These are phyloP conservation scores for Hypotaenidia okinawae DNA, from an alignment of 2,797 vertebrate genomes.

Conservation along the genomic window DNA sequence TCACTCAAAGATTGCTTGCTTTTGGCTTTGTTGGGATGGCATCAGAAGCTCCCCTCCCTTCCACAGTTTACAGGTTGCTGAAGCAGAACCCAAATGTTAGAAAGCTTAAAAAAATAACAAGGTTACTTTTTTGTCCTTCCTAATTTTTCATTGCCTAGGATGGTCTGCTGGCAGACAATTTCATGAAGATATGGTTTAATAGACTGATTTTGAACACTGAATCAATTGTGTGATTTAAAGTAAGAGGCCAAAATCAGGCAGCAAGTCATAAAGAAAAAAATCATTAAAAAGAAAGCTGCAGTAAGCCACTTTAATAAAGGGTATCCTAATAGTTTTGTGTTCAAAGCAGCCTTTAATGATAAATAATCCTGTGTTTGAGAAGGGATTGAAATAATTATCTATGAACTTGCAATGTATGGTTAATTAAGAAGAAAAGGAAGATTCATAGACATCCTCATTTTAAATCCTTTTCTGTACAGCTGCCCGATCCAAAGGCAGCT, in stretches of 20 bases:
- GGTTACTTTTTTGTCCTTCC: slow-evolving; percentile 42
- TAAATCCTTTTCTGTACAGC: neutral
- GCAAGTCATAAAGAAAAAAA: slow-evolving; percentile 61
- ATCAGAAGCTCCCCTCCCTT: neutral
- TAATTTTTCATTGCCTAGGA: slow-evolving; percentile 35
- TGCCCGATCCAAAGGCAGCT: neutral
- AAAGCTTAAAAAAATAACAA: neutral
- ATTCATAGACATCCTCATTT: neutral
- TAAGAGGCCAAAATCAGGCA: slow-evolving; percentile 13
- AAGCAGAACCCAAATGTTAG: neutral
- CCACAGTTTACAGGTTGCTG: neutral
- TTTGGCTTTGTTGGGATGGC: neutral
- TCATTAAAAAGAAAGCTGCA: slow-evolving; percentile 48
- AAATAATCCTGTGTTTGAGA: slow-evolving; percentile 27
- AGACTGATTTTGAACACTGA: slow-evolving; percentile 63
- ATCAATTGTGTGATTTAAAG: slow-evolving; percentile 65
- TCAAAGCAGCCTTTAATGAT: slow-evolving; percentile 36
- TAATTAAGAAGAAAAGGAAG: slow-evolving; percentile 35
- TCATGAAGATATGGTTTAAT: slow-evolving; percentile 49
- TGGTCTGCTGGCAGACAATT: slow-evolving; percentile 56
- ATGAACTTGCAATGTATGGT: neutral
- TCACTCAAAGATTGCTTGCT: neutral
- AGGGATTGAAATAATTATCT: slow-evolving; percentile 45
- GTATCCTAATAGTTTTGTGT: slow-evolving; percentile 9
- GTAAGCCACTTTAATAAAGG: slow-evolving; percentile 36